A percentile compares a stretch with the other conserved stretches of the same genome.
phyloP scores from a whole-genome alignment of 2,113 vertebrate species.

The Monarcha castaneiventris region DNA sequence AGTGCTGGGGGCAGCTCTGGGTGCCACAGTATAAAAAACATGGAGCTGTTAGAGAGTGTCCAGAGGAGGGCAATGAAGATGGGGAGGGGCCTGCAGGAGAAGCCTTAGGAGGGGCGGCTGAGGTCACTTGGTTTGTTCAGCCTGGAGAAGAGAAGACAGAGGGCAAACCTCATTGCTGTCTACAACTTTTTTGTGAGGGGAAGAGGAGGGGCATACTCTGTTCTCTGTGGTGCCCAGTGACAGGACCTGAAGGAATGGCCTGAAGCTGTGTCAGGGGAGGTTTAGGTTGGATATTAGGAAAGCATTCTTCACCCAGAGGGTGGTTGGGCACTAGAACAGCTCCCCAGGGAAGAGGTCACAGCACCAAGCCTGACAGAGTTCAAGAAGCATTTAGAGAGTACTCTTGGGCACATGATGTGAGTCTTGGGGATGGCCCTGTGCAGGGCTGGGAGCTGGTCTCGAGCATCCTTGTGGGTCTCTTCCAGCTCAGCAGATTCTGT shows the following conservation, averaged over 20 bases:
- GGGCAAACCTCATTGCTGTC: background rate
- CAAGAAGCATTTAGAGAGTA: background rate
- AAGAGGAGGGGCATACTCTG: background rate
- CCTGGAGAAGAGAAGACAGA: background rate
- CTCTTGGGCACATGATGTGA: too few relatives aligned
- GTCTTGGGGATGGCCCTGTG: background rate
- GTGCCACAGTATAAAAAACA: rapidly evolving
- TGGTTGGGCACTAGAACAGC: background rate
- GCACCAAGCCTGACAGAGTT: background rate
- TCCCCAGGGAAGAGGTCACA: background rate
- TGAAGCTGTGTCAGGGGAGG: background rate
- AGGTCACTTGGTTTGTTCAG: background rate
- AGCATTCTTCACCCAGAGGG: background rate
- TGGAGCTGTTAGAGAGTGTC: background rate
- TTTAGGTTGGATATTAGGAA: background rate
- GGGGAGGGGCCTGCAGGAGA: background rate
- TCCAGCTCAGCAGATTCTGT: background rate
- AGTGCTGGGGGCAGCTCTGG: background rate
- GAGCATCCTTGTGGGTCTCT: background rate
- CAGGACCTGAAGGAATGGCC: background rate
- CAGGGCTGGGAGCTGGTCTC: background rate
- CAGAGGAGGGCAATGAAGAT: background rate
- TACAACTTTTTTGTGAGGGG: rapidly evolving
- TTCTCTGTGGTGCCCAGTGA: background rate
- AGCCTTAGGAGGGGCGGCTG: background rate